A percentile compares a stretch with the other conserved stretches of the same genome.
Conservation (phyloP, 2,888 invertebrate genomes). For the Silvanus unidentatus region DNA sequence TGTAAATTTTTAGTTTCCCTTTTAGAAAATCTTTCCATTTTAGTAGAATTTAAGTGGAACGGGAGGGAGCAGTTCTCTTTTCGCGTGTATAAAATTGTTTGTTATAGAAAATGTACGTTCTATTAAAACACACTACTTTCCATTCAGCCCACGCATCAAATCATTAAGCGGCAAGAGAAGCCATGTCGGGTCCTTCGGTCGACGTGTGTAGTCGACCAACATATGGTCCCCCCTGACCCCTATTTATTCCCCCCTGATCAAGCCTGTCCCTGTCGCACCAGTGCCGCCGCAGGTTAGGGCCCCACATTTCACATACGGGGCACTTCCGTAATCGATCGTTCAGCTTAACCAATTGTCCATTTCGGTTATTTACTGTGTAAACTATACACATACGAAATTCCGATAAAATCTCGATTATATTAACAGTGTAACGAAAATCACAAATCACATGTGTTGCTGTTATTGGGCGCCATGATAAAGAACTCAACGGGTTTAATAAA, state of each 20-base stretch:
- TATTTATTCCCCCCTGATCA: neutral
- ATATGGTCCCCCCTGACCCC: constrained; percentile 15
- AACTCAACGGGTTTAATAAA: constrained; percentile 12
- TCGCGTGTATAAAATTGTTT: too few species aligned
- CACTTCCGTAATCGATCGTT: constrained; percentile 18
- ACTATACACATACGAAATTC: constrained; percentile 19
- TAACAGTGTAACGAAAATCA: constrained; percentile 16
- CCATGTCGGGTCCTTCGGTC: constrained; percentile 19
- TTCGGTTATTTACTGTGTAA: constrained; percentile 21
- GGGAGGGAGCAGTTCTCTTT: too few species aligned
- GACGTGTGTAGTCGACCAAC: constrained; percentile 19
- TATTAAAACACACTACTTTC: constrained; percentile 20
- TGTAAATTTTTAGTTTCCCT: too few species aligned
- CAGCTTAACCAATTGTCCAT: constrained; percentile 18
- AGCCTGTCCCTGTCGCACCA: constrained; percentile 4
- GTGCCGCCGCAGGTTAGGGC: constrained; percentile 18
- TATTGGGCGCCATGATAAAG: constrained; percentile 21
- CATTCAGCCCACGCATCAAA: constrained; percentile 21
- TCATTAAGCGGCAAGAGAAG: constrained; percentile 20
- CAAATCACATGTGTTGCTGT: constrained; percentile 20
- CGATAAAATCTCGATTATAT: constrained; percentile 16
- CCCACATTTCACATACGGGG: constrained; percentile 18
- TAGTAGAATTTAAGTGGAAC: too few species aligned
- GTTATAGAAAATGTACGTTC: constrained; percentile 13
- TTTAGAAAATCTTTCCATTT: too few species aligned